Base-by-base conservation (phyloP, 2,113 vertebrate species). In the Phalacrocorax aristotelis region DNA sequence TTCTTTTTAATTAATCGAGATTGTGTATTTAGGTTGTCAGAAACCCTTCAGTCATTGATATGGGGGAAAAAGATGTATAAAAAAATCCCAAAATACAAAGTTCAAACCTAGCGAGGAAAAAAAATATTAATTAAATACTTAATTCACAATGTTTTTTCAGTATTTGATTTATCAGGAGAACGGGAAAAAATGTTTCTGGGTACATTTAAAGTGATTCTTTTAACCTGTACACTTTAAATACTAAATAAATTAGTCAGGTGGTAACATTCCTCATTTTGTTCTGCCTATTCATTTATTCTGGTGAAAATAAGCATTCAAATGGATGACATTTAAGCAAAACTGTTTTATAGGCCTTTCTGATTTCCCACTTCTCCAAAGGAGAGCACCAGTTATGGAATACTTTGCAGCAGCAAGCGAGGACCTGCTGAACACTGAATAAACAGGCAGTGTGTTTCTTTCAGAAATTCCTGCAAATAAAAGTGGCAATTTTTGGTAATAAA, bases 1-100 rank as follows among this genome's bases (percentile, higher is more conserved):
- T 2, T 20, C 2, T 0, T 17, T 46, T 62, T 17, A 46, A 55
- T 44, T n/a, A 55, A 38, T 38, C 6, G 83, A 71, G 75, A 76
- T 22, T 10, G 1, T 6, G 4, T 79, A n/a, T 78, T 46, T 55
- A 7, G 9, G 8, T 55, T n/a, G 3, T 64, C 38, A 93, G 44
- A 87, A 90, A 54, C 5, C 51, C 26, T 87, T 46, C 5, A 15
- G 25, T 10, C 58, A 20, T 49, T 22, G 2, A 58, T 13, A 51
- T 1, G 6, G 68, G 7, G 17, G 6, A 10, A 4, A 4, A 4
- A 54, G 83, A n/a, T 15, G 5, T 23, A 26, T 3, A 40, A 10
- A 40, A 85, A 81, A 34, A 14, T 1, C 3, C 19, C 27, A 15
- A 60, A 68, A 64, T 38, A 64, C 3, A 25, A 20, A 52, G 3